phyloP scores from a whole-genome alignment of 1,140 invertebrate species.

The Ceratina australensis region DNA sequence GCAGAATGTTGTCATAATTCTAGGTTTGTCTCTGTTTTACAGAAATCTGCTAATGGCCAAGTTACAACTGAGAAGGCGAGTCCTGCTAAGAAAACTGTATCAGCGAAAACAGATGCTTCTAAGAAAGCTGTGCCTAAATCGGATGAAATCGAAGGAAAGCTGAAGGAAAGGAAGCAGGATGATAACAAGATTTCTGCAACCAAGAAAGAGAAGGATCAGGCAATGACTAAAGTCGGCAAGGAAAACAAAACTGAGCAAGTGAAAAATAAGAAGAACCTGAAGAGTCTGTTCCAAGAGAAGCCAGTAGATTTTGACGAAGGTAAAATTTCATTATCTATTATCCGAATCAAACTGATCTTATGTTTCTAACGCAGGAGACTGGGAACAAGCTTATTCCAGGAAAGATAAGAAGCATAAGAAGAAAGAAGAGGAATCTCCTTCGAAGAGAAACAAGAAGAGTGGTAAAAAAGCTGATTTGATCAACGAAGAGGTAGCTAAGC shows the following conservation, averaged over 20 bases:
- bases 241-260: constrained; percentile 79
- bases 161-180: constrained; percentile 79
- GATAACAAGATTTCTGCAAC: constrained; percentile 69
- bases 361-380: constrained; percentile 78
- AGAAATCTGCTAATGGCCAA: constrained; percentile 79
- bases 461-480: constrained; percentile 73
- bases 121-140: constrained; percentile 73
- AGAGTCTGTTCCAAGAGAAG: constrained; percentile 82
- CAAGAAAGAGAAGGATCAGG: constrained; percentile 77
- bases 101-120: constrained; percentile 72
- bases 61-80: constrained; percentile 77
- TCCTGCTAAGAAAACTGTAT: constrained; percentile 78
- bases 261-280: constrained; percentile 81
- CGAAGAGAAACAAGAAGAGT: constrained; percentile 77
- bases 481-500: constrained; percentile 65
- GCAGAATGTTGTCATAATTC: background rate
- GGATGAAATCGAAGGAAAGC: constrained; percentile 75
- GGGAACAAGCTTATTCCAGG: constrained; percentile 86
- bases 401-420: constrained; percentile 84
- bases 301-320: constrained; percentile 87
- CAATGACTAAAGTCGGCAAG: constrained; percentile 74
- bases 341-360: background rate
- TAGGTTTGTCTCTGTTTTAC: constrained; percentile 50
- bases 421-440: constrained; percentile 80
- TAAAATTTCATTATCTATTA: constrained; percentile 39